A percentile compares a stretch with the other conserved stretches of the same genome.
These are phyloP conservation scores for Pyrgus malvae DNA, from an alignment of 2,888 invertebrate genomes.

Conservation along the genomic window DNA sequence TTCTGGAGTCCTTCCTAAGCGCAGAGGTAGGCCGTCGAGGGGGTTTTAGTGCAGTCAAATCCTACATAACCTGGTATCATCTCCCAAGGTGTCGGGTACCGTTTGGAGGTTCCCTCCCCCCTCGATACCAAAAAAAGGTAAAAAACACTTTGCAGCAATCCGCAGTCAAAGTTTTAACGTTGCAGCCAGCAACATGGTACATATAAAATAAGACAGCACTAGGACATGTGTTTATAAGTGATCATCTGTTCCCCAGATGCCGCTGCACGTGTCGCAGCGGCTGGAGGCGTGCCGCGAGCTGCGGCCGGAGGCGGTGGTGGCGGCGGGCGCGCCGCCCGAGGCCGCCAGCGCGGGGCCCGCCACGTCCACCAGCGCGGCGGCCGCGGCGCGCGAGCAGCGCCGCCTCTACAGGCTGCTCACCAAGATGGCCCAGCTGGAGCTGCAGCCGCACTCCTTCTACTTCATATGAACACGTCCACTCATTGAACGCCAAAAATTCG, in stretches of 20 bases:
- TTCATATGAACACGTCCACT: conserved; percentile 52
- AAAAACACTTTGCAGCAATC: too few relatives aligned
- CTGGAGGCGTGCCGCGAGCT: conserved; percentile 94
- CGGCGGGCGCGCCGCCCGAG: conserved; percentile 72
- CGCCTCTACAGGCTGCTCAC: conserved; percentile 97
- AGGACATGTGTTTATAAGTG: background rate
- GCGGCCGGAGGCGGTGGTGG: conserved; percentile 73
- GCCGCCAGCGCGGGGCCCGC: conserved; percentile 84
- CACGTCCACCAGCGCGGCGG: conserved; percentile 77
- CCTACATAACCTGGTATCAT: too few relatives aligned
- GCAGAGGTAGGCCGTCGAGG: too few relatives aligned
- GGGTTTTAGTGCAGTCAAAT: too few relatives aligned
- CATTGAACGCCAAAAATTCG: too few relatives aligned
- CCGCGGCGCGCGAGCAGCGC: conserved; percentile 85
- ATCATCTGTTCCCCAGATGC: conserved; percentile 83
- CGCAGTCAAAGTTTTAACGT: too few relatives aligned
- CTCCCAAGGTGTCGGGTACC: too few relatives aligned
- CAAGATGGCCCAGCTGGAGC: conserved; percentile 98
- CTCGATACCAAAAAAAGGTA: too few relatives aligned
- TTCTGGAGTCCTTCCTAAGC: too few relatives aligned
- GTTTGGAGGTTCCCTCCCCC: too few relatives aligned
- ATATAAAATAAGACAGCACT: too few relatives aligned
- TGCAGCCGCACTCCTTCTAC: conserved; percentile 72
- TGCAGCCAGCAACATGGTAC: too few relatives aligned
- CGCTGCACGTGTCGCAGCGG: conserved; percentile 92